Evolutionary conservation across 2,888 invertebrate genomes (phyloP).

Genomic region (Diaperis boleti): DNA sequence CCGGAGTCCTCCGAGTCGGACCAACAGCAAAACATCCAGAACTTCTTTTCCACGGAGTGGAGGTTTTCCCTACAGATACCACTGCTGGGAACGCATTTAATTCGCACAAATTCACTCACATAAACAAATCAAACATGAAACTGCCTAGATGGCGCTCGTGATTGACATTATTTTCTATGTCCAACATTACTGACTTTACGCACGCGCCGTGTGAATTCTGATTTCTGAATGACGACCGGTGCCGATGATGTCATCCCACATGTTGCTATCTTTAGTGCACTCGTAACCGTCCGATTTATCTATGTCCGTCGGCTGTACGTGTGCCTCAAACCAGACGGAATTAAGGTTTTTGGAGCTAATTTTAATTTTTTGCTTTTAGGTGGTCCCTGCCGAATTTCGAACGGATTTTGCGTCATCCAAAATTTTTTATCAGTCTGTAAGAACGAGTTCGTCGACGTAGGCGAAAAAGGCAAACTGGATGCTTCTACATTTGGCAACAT

Average conservation of each 20-base stretch:
- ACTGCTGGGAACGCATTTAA: slow-evolving; percentile 23
- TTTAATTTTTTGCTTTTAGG: slow-evolving; percentile 6
- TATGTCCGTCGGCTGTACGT: slow-evolving; percentile 1
- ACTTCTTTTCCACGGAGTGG: slow-evolving; percentile 11
- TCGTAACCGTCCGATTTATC: background rate
- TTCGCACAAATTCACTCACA: slow-evolving; percentile 31
- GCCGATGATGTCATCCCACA: background rate
- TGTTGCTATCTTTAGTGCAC: background rate
- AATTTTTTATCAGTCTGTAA: background rate
- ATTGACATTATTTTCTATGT: no score
- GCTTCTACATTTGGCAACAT: no score
- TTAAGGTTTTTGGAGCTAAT: slow-evolving; percentile 1
- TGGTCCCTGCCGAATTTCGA: no score
- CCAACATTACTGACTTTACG: slow-evolving; percentile 4
- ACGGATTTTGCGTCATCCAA: background rate
- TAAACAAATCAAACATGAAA: slow-evolving; percentile 26
- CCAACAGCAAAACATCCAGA: slow-evolving; percentile 64
- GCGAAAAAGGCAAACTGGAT: no score
- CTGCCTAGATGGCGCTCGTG: slow-evolving; percentile 11
- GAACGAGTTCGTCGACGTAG: no score
- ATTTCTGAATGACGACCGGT: slow-evolving; percentile 2
- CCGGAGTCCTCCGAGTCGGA: slow-evolving; percentile 63
- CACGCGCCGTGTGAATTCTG: slow-evolving; percentile 4
- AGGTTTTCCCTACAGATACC: slow-evolving; percentile 18
- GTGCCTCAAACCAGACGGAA: background rate